Conservation (phyloP, 2,113 vertebrate species). For the Crotalus helleri region DNA sequence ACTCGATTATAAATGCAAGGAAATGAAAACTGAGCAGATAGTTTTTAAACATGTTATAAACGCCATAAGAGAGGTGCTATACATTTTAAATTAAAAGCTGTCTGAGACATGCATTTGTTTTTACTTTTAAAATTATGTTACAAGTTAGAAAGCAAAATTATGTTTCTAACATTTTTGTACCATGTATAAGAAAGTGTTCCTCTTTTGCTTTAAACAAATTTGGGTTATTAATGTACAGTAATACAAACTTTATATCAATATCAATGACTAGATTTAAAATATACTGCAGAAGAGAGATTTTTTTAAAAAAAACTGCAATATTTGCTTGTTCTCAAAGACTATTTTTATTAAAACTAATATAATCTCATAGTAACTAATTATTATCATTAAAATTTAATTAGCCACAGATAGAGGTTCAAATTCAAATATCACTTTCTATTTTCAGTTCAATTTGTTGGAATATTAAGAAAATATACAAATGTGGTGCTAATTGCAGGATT, state of each 20-base stretch:
- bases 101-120: conserved; percentile 10
- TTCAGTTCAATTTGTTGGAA: conserved; percentile 38
- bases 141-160: conserved; percentile 33
- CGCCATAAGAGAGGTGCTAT: neutral
- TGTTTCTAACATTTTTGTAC: conserved; percentile 16
- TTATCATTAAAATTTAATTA: conserved; percentile 34
- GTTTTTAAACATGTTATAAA: neutral
- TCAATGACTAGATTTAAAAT: neutral
- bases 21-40: neutral
- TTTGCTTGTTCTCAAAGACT: conserved; percentile 12
- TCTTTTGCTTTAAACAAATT: conserved; percentile 34
- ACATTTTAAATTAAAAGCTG: neutral
- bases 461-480: conserved; percentile 36
- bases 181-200: neutral
- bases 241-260: conserved; percentile 7
- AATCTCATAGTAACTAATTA: conserved; percentile 33
- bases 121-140: conserved; percentile 34
- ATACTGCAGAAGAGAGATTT: neutral
- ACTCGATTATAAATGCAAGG: conserved; percentile 42
- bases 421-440: conserved; percentile 23
- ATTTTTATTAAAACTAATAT: conserved; percentile 22
- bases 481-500: conserved; percentile 35
- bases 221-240: conserved; percentile 1
- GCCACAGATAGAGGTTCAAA: conserved; percentile 30
- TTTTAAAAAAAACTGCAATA: conserved; percentile 23